Percentiles rank a stretch among this genome's conserved stretches.
Conservation (phyloP, 2,888 invertebrate genomes). For the Lamellibrachia columna region DNA sequence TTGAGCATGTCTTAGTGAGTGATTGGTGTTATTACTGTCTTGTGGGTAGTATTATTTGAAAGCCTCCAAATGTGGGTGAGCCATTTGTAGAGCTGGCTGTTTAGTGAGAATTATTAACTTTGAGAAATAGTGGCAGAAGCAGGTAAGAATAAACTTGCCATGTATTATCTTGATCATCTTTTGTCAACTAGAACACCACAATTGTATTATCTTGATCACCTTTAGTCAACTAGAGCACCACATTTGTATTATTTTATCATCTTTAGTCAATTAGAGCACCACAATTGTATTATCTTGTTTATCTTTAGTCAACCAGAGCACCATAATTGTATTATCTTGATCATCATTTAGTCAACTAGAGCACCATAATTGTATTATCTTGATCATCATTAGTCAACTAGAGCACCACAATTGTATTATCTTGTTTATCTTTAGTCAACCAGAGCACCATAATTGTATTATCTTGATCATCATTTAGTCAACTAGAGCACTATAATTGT, state of each 20-base stretch:
- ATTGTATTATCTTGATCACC: background rate
- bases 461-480: background rate
- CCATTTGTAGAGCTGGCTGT: background rate
- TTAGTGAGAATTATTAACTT: no score
- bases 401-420: background rate
- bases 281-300: background rate
- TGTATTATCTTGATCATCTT: background rate
- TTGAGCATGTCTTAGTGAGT: background rate
- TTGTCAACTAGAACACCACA: background rate
- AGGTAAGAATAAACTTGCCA: conserved; percentile 7
- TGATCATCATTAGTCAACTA: background rate
- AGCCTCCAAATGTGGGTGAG: background rate
- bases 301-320: background rate
- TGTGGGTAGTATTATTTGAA: background rate
- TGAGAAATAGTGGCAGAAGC: background rate
- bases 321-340: background rate
- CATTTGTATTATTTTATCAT: background rate
- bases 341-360: background rate
- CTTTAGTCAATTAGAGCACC: background rate
- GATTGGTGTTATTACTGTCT: background rate
- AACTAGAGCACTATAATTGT: background rate
- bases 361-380: background rate
- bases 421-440: background rate
- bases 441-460: background rate
- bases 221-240: background rate